Conservation (phyloP, 2,797 vertebrate species). For the Tenualosa thibaudeaui region DNA sequence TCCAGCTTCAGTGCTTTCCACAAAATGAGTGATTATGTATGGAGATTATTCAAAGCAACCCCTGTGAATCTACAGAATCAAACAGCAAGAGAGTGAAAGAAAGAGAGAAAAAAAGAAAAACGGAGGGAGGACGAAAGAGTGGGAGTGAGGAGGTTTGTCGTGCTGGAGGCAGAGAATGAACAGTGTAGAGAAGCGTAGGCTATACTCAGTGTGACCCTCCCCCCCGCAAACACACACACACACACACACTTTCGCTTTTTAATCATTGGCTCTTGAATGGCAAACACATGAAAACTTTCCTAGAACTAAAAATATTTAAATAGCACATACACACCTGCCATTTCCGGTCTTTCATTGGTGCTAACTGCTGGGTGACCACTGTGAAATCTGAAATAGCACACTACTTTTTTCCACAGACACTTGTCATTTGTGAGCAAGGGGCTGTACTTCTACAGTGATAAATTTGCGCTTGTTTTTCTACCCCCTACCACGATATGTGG, state of each 20-base stretch:
- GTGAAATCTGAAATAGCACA: conserved; percentile 46
- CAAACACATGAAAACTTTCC: conserved; percentile 34
- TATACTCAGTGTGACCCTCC: not conserved
- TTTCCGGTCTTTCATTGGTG: conserved; percentile 40
- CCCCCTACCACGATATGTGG: conserved; percentile 46
- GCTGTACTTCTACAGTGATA: conserved; percentile 50
- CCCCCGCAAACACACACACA: not conserved
- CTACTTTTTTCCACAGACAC: conserved; percentile 35
- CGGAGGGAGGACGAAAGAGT: not conserved
- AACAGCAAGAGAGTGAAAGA: not conserved
- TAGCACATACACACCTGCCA: conserved; percentile 44
- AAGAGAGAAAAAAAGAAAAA: not conserved
- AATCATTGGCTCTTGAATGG: not conserved
- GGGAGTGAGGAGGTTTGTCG: not conserved
- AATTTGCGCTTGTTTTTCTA: conserved; percentile 54
- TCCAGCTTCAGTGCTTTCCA: conserved; percentile 38
- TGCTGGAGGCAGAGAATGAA: conserved; percentile 2
- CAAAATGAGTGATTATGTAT: conserved; percentile 54
- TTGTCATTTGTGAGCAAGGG: conserved; percentile 40
- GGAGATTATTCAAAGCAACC: conserved; percentile 53
- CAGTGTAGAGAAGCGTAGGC: not conserved
- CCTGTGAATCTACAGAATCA: conserved; percentile 24
- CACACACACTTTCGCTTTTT: not conserved
- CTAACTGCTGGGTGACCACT: conserved; percentile 49
- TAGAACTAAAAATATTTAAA: conserved; percentile 52